Conservation (phyloP, 2,113 vertebrate genomes). For the Ornithorhynchus anatinus region DNA sequence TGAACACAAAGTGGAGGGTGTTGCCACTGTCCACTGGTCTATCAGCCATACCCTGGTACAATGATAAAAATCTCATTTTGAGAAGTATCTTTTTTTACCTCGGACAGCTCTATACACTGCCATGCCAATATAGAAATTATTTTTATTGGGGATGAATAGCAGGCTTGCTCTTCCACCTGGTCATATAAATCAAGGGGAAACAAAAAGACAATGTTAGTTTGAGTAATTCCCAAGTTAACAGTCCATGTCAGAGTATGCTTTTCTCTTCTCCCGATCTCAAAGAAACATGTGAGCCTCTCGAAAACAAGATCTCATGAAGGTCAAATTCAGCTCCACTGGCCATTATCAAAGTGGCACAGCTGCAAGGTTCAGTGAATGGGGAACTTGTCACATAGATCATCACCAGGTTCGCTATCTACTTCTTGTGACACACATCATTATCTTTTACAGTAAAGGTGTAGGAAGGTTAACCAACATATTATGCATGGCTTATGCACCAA, state of each 20-base stretch:
- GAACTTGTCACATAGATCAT: conserved; percentile 1
- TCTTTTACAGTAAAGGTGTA: conserved; percentile 36
- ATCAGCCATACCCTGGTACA: no score
- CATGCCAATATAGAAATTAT: neutral
- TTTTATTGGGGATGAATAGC: conserved; percentile 4
- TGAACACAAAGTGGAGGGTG: no score
- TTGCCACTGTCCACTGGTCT: no score
- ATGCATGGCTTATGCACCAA: neutral
- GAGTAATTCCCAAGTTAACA: conserved; percentile 27
- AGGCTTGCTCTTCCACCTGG: neutral
- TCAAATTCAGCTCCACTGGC: neutral
- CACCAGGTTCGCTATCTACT: conserved; percentile 13
- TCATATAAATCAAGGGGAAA: conserved; percentile 32
- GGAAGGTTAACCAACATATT: conserved; percentile 35
- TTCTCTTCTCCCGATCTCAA: neutral
- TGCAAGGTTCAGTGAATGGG: neutral
- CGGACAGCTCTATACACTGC: no score
- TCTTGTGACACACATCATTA: conserved; percentile 43
- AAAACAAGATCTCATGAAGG: neutral
- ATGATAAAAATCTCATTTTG: no score
- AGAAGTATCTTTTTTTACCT: no score
- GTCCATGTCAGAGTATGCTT: conserved; percentile 12
- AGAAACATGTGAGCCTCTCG: neutral
- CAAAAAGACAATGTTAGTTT: conserved; percentile 13
- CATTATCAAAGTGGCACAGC: neutral